Evolutionary conservation across 2,113 vertebrate genomes (phyloP).

Genomic region (Ammodytes marinus): DNA sequence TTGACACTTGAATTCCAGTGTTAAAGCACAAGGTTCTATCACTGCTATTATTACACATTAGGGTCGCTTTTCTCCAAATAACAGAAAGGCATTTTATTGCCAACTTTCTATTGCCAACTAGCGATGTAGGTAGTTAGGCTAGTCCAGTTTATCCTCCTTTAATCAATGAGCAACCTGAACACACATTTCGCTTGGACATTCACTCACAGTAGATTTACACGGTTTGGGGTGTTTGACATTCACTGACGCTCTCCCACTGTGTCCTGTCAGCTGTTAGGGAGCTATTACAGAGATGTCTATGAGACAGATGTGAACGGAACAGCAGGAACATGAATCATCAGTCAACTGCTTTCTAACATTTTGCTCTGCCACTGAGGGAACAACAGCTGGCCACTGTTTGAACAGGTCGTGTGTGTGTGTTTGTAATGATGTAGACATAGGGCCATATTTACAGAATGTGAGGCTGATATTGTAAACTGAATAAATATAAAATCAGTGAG

Average conservation of each 20-base stretch:
- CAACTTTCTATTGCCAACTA: no score
- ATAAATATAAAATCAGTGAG: neutral
- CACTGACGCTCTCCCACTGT: neutral
- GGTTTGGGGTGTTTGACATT: constrained; percentile 9
- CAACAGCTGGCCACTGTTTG: neutral
- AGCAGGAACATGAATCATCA: constrained; percentile 37
- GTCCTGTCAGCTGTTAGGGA: constrained; percentile 10
- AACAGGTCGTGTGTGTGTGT: neutral
- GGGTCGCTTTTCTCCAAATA: neutral
- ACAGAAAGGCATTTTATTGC: neutral
- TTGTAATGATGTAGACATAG: neutral
- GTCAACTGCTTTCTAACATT: neutral
- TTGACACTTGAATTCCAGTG: neutral
- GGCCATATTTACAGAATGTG: neutral
- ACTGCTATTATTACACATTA: no score
- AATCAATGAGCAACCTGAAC: no score
- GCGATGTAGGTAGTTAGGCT: no score
- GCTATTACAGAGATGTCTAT: constrained; percentile 6
- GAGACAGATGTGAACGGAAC: constrained; percentile 3
- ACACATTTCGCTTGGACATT: no score
- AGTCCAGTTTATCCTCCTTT: no score
- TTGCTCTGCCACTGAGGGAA: neutral
- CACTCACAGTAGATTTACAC: neutral
- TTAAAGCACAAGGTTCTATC: neutral
- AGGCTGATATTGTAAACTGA: neutral